Evolutionary conservation across 2,113 vertebrate species (phyloP).

Genomic region (Eulemur macaco): DNA sequence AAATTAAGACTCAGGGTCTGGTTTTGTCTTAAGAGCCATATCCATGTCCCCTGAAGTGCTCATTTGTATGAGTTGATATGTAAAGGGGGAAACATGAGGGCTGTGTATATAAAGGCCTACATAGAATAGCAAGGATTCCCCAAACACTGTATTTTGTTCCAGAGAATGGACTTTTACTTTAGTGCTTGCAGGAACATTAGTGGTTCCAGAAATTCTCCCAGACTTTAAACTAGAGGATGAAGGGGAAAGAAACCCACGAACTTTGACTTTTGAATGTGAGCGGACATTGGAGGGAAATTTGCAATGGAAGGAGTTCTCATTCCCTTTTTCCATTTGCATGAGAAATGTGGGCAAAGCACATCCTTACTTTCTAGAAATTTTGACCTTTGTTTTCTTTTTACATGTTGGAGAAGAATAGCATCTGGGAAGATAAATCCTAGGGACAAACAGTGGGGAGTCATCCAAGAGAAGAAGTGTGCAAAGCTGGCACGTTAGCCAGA

Average conservation of each 20-base stretch:
- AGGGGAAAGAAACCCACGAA: not conserved
- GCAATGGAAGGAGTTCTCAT: not conserved
- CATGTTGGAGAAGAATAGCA: not conserved
- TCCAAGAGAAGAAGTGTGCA: not conserved
- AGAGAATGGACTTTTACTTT: conserved; percentile 10
- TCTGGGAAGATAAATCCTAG: not conserved
- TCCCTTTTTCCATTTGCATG: not conserved
- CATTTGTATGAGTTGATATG: not conserved
- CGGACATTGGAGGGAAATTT: not conserved
- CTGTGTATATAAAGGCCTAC: not conserved
- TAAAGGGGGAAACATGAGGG: not conserved
- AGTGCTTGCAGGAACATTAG: not conserved
- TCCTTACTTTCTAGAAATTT: not conserved
- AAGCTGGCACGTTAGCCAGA: not conserved
- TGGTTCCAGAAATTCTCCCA: not conserved
- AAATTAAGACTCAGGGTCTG: conserved; percentile 3
- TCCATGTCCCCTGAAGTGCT: not conserved
- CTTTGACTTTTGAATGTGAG: not conserved
- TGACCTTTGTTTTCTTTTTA: not conserved
- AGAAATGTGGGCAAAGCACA: not conserved
- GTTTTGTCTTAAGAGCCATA: not conserved
- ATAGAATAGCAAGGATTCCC: not conserved
- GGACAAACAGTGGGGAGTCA: not conserved
- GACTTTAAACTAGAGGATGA: not conserved
- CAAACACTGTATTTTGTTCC: not conserved